Conservation (phyloP, 2,888 invertebrate genomes). For the Melanotus villosus region DNA sequence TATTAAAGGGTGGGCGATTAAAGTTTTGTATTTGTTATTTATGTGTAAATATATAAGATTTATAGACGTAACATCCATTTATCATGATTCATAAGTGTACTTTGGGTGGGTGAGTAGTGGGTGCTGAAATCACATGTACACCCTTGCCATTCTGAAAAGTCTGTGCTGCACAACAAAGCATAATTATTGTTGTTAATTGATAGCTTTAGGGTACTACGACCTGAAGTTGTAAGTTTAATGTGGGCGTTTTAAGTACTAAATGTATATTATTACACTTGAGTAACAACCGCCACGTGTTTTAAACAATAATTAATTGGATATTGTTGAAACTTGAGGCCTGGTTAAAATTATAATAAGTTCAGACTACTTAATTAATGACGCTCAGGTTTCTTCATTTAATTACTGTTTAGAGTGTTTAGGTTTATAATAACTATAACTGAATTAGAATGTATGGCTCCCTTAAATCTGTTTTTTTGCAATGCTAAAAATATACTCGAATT, state of each 20-base stretch:
- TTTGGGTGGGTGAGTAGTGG: neutral
- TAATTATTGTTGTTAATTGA: slow-evolving; percentile 3
- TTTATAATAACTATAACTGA: no score
- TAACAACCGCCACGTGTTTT: no score
- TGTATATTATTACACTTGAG: no score
- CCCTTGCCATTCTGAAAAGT: neutral
- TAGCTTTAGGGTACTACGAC: neutral
- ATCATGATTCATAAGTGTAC: neutral
- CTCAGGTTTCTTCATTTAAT: neutral
- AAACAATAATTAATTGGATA: no score
- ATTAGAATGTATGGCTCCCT: no score
- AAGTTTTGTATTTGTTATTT: neutral
- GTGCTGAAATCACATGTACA: neutral
- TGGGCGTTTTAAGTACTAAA: neutral
- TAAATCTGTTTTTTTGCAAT: no score
- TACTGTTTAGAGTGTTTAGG: no score
- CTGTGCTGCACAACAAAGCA: neutral
- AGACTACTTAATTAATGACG: neutral
- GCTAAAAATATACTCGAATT: no score
- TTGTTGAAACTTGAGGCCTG: no score
- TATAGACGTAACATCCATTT: neutral
- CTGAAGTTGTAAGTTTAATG: neutral
- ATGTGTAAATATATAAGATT: neutral
- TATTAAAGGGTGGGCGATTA: neutral
- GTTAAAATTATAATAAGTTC: neutral